Percentiles rank a stretch among this genome's conserved stretches.
phyloP scores from a whole-genome alignment of 2,797 vertebrate species.

The Spinus olivaceus region DNA sequence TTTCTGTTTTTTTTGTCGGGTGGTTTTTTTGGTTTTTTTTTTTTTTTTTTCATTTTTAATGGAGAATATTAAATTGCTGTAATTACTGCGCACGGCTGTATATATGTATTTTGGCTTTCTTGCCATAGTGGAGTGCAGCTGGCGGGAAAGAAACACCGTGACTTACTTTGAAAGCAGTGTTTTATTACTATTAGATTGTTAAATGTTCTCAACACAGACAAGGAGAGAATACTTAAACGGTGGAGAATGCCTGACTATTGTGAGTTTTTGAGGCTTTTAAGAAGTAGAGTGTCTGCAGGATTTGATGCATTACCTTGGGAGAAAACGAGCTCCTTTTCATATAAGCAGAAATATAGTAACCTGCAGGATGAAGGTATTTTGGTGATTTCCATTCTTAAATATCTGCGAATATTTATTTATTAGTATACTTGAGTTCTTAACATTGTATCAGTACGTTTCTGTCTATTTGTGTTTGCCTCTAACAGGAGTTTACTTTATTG shows the following conservation, averaged over 20 bases:
- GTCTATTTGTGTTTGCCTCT: background rate
- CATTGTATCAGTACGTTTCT: rapidly evolving
- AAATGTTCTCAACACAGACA: background rate
- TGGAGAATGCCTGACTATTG: background rate
- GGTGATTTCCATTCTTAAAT: background rate
- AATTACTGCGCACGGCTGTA: background rate
- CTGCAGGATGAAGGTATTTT: background rate
- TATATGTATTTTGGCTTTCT: background rate
- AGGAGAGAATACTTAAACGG: background rate
- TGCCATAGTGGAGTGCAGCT: background rate
- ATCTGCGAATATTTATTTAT: background rate
- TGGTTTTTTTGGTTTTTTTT: too few relatives aligned
- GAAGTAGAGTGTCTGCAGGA: background rate
- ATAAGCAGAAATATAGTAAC: background rate
- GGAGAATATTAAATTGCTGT: background rate
- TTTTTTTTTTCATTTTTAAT: background rate
- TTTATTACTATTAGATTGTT: background rate
- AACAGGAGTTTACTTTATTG: background rate
- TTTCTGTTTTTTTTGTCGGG: rapidly evolving
- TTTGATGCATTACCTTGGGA: background rate
- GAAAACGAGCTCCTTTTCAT: background rate
- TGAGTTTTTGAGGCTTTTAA: background rate
- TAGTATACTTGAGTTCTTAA: background rate
- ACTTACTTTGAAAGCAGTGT: background rate
- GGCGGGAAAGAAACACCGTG: rapidly evolving